A percentile compares a stretch with the other conserved stretches of the same genome.
phyloP scores from a whole-genome alignment of 2,888 invertebrate genomes.

The Apamea crenata region DNA sequence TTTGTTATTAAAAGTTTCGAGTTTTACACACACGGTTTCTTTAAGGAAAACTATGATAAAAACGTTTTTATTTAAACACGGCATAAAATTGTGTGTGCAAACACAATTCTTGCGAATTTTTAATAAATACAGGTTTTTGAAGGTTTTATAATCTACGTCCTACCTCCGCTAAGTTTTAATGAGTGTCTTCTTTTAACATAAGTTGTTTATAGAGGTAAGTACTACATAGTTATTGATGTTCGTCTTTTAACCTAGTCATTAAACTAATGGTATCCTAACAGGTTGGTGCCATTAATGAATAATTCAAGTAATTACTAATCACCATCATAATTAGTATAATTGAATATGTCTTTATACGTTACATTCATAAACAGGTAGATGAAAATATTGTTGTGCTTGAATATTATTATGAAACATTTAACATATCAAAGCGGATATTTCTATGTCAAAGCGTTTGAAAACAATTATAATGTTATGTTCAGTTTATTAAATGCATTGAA shows the following conservation, averaged over 20 bases:
- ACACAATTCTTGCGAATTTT: constrained; percentile 15
- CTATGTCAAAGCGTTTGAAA: not conserved
- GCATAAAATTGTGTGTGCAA: constrained; percentile 8
- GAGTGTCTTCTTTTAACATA: not conserved
- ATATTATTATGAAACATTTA: not conserved
- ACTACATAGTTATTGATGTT: not conserved
- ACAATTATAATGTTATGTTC: not conserved
- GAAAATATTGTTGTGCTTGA: not conserved
- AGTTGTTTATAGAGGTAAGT: not conserved
- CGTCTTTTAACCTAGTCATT: not conserved
- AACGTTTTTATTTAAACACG: constrained; percentile 32
- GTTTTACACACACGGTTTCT: not conserved
- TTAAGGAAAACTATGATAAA: constrained; percentile 33
- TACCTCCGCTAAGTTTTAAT: not conserved
- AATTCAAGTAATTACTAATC: constrained; percentile 1
- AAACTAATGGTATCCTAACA: constrained; percentile 1
- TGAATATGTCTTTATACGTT: not conserved
- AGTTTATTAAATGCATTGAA: not conserved
- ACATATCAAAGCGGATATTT: not conserved
- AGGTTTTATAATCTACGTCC: not conserved
- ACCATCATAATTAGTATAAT: constrained; percentile 4
- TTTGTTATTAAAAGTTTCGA: not conserved
- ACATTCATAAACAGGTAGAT: not conserved
- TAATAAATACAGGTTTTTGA: not conserved
- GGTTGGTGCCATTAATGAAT: not conserved